Evolutionary conservation across 2,888 invertebrate species (phyloP).

Genomic region (Capitulum mitella): DNA sequence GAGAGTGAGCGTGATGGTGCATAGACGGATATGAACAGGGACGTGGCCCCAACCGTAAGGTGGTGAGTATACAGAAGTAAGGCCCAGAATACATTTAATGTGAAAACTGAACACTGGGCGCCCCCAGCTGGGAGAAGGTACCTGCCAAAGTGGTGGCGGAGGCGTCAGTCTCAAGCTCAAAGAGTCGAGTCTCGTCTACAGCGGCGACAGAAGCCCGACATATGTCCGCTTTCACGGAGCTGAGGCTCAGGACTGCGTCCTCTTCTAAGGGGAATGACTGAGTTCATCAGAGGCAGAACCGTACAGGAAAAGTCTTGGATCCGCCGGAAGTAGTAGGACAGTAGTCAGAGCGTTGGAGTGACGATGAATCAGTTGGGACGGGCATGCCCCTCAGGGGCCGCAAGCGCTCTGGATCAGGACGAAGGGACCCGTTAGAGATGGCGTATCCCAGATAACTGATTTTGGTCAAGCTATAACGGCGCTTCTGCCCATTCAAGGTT

Average conservation of each 20-base stretch:
- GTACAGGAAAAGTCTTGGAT: conserved; percentile 25
- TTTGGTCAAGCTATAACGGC: background rate
- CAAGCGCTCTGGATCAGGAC: conserved; percentile 22
- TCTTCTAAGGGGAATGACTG: background rate
- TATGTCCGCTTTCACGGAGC: background rate
- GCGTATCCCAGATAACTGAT: conserved; percentile 15
- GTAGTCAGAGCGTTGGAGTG: conserved; percentile 4
- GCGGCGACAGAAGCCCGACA: conserved; percentile 21
- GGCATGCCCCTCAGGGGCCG: conserved; percentile 2
- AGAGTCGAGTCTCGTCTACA: background rate
- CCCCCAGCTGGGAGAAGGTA: background rate
- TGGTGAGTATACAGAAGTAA: too few species aligned
- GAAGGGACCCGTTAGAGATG: conserved; percentile 3
- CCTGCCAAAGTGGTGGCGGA: background rate
- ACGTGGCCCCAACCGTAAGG: too few species aligned
- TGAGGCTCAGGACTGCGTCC: background rate
- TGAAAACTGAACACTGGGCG: background rate
- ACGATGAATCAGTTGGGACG: background rate
- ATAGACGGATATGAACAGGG: too few species aligned
- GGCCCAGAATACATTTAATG: too few species aligned
- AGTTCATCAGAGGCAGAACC: background rate
- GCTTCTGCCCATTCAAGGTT: conserved; percentile 24
- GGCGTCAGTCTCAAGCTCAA: background rate
- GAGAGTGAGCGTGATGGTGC: too few species aligned
- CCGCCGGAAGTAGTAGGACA: conserved; percentile 24